A percentile compares a stretch with the other conserved stretches of the same genome.
Conservation (phyloP, 2,113 vertebrate genomes). For the Seriola rivoliana region DNA sequence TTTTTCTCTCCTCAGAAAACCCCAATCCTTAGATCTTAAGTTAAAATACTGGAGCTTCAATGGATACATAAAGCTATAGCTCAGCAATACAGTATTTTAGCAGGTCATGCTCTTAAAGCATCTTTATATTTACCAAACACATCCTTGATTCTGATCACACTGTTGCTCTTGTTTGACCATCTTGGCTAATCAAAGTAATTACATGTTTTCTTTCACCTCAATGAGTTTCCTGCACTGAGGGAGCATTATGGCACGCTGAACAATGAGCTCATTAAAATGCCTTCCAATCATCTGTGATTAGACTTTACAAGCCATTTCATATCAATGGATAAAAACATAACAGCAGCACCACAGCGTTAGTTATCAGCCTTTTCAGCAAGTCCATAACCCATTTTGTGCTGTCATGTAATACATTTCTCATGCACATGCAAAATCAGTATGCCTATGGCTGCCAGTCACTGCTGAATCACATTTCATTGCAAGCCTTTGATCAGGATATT, state of each 20-base stretch:
- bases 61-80: constrained; percentile 8
- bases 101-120: constrained; percentile 26
- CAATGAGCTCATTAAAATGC: constrained; percentile 72
- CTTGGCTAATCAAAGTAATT: constrained; percentile 67
- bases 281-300: constrained; percentile 63
- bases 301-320: constrained; percentile 52
- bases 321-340: constrained; percentile 47
- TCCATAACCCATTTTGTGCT: constrained; percentile 8
- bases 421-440: not conserved
- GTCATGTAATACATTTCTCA: not conserved
- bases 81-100: constrained; percentile 20
- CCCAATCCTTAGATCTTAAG: not conserved
- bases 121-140: constrained; percentile 26
- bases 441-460: not conserved
- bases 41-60: constrained; percentile 3
- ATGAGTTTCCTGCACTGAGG: constrained; percentile 37
- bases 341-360: constrained; percentile 17
- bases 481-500: constrained; percentile 3
- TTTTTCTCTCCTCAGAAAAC: constrained; percentile 16
- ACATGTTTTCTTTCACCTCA: constrained; percentile 66
- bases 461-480: not conserved
- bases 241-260: constrained; percentile 61
- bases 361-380: constrained; percentile 14
- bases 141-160: constrained; percentile 16
- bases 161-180: constrained; percentile 51